These are phyloP conservation scores for Morone chrysops DNA, from an alignment of 2,113 vertebrate genomes.

Conservation along the genomic window DNA sequence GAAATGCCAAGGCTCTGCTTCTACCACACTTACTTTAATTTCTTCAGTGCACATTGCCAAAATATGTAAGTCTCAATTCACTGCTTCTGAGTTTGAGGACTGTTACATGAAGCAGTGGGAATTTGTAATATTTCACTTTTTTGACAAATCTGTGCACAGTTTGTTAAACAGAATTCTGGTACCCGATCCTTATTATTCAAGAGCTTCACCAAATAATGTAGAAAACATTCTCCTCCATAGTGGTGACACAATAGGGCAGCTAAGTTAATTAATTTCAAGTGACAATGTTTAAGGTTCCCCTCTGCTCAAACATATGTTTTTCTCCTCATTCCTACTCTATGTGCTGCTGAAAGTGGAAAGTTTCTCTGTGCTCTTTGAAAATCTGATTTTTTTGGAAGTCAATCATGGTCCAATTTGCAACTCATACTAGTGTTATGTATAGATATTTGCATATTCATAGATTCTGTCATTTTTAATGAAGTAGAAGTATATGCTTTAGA, in stretches of 20 bases:
- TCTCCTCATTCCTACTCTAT: too few species aligned
- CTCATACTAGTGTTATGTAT: too few species aligned
- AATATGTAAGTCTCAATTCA: neutral
- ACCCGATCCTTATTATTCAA: neutral
- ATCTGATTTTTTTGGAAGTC: too few species aligned
- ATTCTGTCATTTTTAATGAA: too few species aligned
- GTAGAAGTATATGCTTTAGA: too few species aligned
- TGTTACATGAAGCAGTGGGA: neutral
- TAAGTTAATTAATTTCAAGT: neutral
- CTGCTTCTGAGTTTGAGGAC: neutral
- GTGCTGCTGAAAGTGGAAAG: too few species aligned
- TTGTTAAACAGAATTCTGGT: neutral
- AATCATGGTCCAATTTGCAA: too few species aligned
- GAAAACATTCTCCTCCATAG: neutral
- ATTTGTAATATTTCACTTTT: conserved; percentile 1
- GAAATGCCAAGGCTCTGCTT: conserved; percentile 1
- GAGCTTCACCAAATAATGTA: neutral
- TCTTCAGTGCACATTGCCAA: neutral
- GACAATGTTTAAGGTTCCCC: too few species aligned
- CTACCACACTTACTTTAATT: conserved; percentile 2
- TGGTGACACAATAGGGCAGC: neutral
- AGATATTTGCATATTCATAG: too few species aligned
- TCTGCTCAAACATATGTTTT: too few species aligned
- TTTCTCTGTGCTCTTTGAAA: too few species aligned
- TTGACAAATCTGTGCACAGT: neutral